Evolutionary conservation across 2,888 invertebrate genomes (phyloP), one percentile per base, ranked within the genome.

Genomic region (Ophion ventricosus): DNA sequence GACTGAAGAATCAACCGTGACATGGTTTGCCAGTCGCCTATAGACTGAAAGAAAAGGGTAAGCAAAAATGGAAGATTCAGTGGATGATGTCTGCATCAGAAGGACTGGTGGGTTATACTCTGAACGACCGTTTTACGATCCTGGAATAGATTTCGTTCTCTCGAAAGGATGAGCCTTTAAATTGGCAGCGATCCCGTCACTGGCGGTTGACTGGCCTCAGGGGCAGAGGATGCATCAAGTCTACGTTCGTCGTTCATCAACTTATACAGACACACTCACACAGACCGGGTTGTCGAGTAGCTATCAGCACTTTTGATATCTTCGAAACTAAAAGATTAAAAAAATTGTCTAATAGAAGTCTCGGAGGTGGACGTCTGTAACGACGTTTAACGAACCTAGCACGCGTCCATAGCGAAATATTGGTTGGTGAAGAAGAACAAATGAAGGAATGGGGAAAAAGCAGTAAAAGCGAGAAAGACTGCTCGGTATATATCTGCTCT

Each of bases 131-230:
- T 81, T 84, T 81, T 81, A 81, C 80, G 77, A 84, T 70, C 74
- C 59, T 82, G 78, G 54, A 79, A 86, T 85, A 85, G 83, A 84
- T 83, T 77, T 84, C 86, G 63, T 86, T 86, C 79, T 83, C 78
- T 76, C 69, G 69, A 80, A 83, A 79, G 80, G 85, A 88, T 79
- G 85, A 80, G 82, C 85, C 85, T 87, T 87, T 87, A 88, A 89
- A 89, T 88, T 88, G 87, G 87, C 87, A 87, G 78, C 87, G 88
- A 89, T 89, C 88, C 87, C 80, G 14, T 72, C 76, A 85, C 54
- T 61, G 72, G 82, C 66, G 49, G 49, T 75, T 82, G 74, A 69
- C 69, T 57, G 77, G 74, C 73, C 69, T 25, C 59, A 23, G 29
- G 56, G 67, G 54, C n/a, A 35, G 40, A 70, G 56, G 74, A 66